A percentile compares a stretch with the other conserved stretches of the same genome.
These are phyloP conservation scores for Rhombomys opimus DNA, from an alignment of 2,113 vertebrate genomes.

Conservation along the genomic window DNA sequence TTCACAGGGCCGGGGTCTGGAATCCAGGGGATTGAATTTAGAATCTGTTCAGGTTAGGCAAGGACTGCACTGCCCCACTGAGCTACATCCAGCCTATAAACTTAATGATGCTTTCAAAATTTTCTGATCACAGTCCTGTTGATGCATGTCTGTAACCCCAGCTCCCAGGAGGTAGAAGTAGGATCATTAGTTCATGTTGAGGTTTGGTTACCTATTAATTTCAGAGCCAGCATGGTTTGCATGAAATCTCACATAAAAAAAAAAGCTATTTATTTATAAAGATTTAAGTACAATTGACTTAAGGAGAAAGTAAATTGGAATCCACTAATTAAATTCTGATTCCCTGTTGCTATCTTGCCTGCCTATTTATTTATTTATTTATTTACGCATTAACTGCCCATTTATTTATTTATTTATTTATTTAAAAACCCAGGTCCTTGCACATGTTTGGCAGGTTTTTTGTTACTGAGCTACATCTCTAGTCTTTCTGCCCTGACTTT, in stretches of 20 bases:
- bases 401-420: not conserved
- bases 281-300: not conserved
- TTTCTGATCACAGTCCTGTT: slow-evolving; percentile 16
- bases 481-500: not conserved
- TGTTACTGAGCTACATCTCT: not conserved
- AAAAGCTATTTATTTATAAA: slow-evolving; percentile 4
- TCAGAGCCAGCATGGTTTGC: not conserved
- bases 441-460: not conserved
- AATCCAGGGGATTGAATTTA: not conserved
- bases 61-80: not conserved
- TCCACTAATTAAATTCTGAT: not conserved
- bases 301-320: slow-evolving; percentile 8
- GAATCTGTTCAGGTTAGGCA: not conserved
- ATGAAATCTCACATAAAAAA: not conserved
- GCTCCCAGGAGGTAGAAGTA: not conserved
- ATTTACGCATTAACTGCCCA: too few species aligned
- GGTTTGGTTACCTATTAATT: not conserved
- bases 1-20: not conserved
- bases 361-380: not conserved
- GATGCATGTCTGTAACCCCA: not conserved
- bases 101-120: slow-evolving; percentile 37
- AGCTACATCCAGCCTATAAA: not conserved
- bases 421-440: not conserved
- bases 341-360: not conserved
- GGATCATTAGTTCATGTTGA: not conserved